Percentiles rank a stretch among this genome's conserved stretches.
Evolutionary conservation across 2,888 invertebrate genomes (phyloP).

Genomic region (Microplitis deprimator): DNA sequence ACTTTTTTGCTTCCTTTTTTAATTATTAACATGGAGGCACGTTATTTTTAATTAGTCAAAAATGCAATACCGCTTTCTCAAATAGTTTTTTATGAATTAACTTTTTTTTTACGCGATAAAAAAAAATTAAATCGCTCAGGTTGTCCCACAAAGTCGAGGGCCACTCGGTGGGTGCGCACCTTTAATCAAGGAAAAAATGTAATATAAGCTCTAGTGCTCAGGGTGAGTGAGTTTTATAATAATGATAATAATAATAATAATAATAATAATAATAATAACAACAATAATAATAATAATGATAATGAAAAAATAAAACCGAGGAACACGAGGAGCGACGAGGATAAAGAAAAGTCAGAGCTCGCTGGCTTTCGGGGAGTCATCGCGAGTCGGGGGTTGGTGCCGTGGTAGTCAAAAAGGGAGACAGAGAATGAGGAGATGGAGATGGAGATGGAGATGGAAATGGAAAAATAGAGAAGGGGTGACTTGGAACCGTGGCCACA

Average conservation of each 20-base stretch:
- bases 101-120: no score
- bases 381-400: background rate
- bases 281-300: background rate
- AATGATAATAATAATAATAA: background rate
- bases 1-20: no score
- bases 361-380: background rate
- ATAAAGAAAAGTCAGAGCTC: constrained; percentile 5
- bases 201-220: constrained; percentile 68
- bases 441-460: constrained; percentile 1
- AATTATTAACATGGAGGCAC: no score
- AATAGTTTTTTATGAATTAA: no score
- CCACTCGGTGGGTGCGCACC: constrained; percentile 48
- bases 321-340: background rate
- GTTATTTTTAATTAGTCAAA: no score
- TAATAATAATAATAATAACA: background rate
- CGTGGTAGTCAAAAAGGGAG: constrained; percentile 60
- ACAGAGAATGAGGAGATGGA: constrained; percentile 51
- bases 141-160: constrained; percentile 27
- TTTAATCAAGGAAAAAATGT: constrained; percentile 67
- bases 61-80: no score
- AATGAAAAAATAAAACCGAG: constrained; percentile 37
- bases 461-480: constrained; percentile 32
- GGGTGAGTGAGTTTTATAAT: constrained; percentile 65
- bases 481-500: constrained; percentile 50
- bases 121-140: constrained; percentile 27